Percentiles rank a stretch among this genome's conserved stretches.
Conservation (phyloP, 2,113 vertebrate species). For the Lamprotornis superbus region DNA sequence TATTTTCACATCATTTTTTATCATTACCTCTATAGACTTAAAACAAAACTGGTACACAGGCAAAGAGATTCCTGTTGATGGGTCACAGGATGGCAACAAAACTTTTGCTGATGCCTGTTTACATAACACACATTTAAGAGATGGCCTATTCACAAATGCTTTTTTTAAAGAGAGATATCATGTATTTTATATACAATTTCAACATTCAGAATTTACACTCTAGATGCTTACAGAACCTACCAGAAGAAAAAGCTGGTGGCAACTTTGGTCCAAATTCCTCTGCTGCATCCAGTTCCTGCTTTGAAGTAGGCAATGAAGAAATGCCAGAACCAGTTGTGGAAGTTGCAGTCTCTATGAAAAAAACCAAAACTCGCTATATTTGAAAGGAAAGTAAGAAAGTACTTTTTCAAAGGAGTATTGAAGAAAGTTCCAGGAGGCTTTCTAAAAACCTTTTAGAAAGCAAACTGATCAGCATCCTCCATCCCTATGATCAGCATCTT, state of each 20-base stretch:
- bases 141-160: not conserved
- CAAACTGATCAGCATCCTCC: not conserved
- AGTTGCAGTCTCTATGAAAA: slow-evolving; percentile 3
- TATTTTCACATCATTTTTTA: not conserved
- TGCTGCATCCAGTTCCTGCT: slow-evolving; percentile 41
- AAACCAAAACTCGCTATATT: not conserved
- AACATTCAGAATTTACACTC: not conserved
- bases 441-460: not conserved
- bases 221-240: slow-evolving; percentile 48
- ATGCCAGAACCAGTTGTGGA: not conserved
- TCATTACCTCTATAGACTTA: not conserved
- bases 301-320: not conserved
- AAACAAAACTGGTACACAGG: not conserved
- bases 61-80: not conserved
- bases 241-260: slow-evolving; percentile 79
- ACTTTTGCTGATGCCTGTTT: not conserved
- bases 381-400: not conserved
- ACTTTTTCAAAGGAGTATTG: not conserved
- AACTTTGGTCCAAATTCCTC: slow-evolving; percentile 92
- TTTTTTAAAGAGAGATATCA: not conserved
- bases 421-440: not conserved
- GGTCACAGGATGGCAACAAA: not conserved
- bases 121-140: not conserved
- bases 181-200: not conserved
- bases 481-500: not conserved